These are phyloP conservation scores for Bombus pascuorum DNA, from an alignment of 1,140 invertebrate species.

Conservation along the genomic window DNA sequence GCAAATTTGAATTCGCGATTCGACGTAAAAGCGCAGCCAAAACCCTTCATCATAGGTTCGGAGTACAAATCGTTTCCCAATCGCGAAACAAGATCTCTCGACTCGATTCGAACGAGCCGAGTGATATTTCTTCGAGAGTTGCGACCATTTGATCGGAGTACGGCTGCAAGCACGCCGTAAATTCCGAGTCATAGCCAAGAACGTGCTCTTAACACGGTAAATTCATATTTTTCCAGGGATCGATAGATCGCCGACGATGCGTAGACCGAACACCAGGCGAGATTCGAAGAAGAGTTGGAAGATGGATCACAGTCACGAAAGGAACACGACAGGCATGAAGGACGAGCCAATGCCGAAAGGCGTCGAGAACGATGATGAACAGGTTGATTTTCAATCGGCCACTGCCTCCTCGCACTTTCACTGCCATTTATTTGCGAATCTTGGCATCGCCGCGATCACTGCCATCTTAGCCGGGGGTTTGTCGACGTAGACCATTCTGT, in stretches of 20 bases:
- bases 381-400: slow-evolving; percentile 77
- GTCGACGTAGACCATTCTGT: slow-evolving; percentile 60
- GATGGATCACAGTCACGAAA: slow-evolving; percentile 72
- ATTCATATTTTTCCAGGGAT: slow-evolving; percentile 68
- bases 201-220: not conserved
- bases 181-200: not conserved
- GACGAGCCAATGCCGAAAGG: slow-evolving; percentile 73
- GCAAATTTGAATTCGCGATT: not conserved
- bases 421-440: slow-evolving; percentile 53
- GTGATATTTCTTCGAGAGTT: not conserved
- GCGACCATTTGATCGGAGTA: not conserved
- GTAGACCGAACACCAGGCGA: slow-evolving; percentile 71
- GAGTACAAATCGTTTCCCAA: not conserved
- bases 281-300: slow-evolving; percentile 78
- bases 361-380: slow-evolving; percentile 71
- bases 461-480: slow-evolving; percentile 66
- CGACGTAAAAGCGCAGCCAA: not conserved
- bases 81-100: not conserved
- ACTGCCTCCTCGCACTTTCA: slow-evolving; percentile 72
- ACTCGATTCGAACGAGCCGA: not conserved
- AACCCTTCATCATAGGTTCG: not conserved
- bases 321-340: slow-evolving; percentile 73
- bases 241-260: slow-evolving; percentile 71
- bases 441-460: slow-evolving; percentile 61
- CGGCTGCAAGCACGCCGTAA: not conserved